Evolutionary conservation across 2,797 vertebrate genomes (phyloP).

Genomic region (Phalanger gymnotis): DNA sequence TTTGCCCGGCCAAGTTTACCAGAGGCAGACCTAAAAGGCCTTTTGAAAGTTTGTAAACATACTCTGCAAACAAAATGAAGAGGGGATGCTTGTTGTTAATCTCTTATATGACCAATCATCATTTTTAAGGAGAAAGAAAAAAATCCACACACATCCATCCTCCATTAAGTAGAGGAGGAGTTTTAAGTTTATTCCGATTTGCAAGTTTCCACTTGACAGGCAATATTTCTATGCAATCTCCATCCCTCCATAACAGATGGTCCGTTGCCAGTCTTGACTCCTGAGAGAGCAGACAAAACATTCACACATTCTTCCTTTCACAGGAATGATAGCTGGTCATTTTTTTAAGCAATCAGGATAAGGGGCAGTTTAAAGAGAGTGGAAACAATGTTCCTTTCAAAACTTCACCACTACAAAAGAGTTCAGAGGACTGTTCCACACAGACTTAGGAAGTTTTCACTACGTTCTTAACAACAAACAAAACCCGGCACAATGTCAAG

Average conservation of each 20-base stretch:
- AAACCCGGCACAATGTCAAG: conserved; percentile 33
- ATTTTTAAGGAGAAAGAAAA: conserved; percentile 59
- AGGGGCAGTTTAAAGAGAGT: conserved; percentile 28
- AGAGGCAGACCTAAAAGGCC: conserved; percentile 37
- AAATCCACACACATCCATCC: conserved; percentile 72
- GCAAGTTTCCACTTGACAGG: conserved; percentile 79
- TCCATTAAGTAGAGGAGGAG: conserved; percentile 74
- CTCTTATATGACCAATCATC: conserved; percentile 36
- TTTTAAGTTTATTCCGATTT: conserved; percentile 75
- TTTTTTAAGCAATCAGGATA: conserved; percentile 58
- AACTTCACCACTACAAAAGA: conserved; percentile 51
- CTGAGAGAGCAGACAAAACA: conserved; percentile 64
- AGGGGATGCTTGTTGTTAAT: conserved; percentile 22
- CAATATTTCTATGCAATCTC: conserved; percentile 78
- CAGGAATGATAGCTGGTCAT: conserved; percentile 15
- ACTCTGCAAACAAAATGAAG: neutral
- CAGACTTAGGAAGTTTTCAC: conserved; percentile 71
- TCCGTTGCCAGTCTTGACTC: conserved; percentile 64
- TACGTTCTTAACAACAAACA: conserved; percentile 43
- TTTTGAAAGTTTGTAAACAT: neutral
- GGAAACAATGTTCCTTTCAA: conserved; percentile 60
- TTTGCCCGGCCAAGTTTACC: conserved; percentile 44
- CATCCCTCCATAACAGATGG: conserved; percentile 74
- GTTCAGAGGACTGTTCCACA: conserved; percentile 49
- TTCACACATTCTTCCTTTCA: conserved; percentile 36